Base-by-base conservation (phyloP, 2,113 vertebrate species). In the Carassius carassius region DNA sequence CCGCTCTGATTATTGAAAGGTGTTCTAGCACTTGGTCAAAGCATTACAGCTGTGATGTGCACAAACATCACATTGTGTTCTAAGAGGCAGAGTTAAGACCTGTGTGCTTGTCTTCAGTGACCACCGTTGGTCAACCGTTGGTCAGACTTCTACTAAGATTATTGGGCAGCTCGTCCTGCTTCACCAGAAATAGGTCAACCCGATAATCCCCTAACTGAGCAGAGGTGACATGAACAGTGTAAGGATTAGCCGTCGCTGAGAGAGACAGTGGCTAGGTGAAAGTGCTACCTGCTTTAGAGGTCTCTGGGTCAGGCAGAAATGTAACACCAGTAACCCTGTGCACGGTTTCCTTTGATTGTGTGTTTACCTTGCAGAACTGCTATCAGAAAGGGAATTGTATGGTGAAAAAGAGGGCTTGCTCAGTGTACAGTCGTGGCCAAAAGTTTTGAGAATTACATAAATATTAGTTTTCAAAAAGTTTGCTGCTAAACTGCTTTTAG, bases 1-100 rank as follows among this genome's bases (percentile, higher is more conserved):
- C 47, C 21, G 87, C 86, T 88, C 87, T 90, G 92, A 92, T 92
- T 90, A 91, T n/a, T 85, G 21, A 83, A 89, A 87, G 80, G 85
- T 86, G 82, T 92, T 88, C 73, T 76, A 85, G 78, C 60, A 78
- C 41, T 80, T 87, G 78, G 84, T 44, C 9, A 12, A 86, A 88
- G 89, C 83, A 88, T 90, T 91, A 88, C 84, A 1, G 62, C 60
- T 87, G 82, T 67, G 75, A 25, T 82, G 37, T 75, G 63, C 89
- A 84, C 84, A 75, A 85, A 62, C 67, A 5, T 86, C 56, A 51
- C 62, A 14, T 23, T 67, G 60, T 82, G 81, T 67, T 78, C 10
- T 44, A 25, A 51, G 62, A 78, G 49, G 54, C 78, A 63, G 7
- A 41, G 23, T 49, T 74, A 63, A 70, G 14, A 58, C 44, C 16